Conservation (phyloP, 2,888 invertebrate species). For the Arenicola marina region DNA sequence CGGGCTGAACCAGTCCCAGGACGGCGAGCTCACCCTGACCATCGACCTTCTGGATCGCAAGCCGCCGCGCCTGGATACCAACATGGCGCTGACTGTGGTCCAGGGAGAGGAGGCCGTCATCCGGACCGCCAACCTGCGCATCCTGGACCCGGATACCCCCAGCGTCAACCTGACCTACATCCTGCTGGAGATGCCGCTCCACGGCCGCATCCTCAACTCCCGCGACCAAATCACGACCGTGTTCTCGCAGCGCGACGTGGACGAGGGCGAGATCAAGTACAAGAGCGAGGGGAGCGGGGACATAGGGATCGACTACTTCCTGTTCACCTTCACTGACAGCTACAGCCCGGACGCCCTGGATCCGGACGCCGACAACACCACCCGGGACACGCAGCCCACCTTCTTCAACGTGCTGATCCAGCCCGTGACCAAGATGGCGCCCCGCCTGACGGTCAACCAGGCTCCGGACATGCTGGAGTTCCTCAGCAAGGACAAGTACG, state of each 20-base stretch:
- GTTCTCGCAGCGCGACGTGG: conserved; percentile 58
- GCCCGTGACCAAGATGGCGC: conserved; percentile 48
- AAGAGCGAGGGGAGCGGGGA: conserved; percentile 43
- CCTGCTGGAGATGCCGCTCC: conserved; percentile 55
- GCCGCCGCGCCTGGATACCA: conserved; percentile 46
- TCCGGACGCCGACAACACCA: conserved; percentile 54
- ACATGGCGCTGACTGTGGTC: conserved; percentile 48
- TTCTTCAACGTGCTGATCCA: conserved; percentile 54
- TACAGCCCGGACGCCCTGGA: conserved; percentile 51
- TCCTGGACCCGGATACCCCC: conserved; percentile 51
- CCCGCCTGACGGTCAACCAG: conserved; percentile 46
- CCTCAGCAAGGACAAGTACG: conserved; percentile 40
- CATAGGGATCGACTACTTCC: conserved; percentile 26
- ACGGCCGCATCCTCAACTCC: conserved; percentile 41
- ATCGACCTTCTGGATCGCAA: conserved; percentile 48
- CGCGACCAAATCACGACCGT: conserved; percentile 10
- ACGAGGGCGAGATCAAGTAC: conserved; percentile 52
- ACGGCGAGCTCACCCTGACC: conserved; percentile 47
- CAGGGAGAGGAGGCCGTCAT: conserved; percentile 47
- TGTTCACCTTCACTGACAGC: conserved; percentile 41
- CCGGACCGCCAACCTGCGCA: conserved; percentile 43
- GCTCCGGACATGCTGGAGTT: conserved; percentile 46
- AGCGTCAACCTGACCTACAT: conserved; percentile 49
- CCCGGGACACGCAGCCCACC: conserved; percentile 45
- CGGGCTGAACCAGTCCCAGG: conserved; percentile 49